Evolutionary conservation across 2,888 invertebrate genomes (phyloP).

Genomic region (Ommatoiulus sabulosus): DNA sequence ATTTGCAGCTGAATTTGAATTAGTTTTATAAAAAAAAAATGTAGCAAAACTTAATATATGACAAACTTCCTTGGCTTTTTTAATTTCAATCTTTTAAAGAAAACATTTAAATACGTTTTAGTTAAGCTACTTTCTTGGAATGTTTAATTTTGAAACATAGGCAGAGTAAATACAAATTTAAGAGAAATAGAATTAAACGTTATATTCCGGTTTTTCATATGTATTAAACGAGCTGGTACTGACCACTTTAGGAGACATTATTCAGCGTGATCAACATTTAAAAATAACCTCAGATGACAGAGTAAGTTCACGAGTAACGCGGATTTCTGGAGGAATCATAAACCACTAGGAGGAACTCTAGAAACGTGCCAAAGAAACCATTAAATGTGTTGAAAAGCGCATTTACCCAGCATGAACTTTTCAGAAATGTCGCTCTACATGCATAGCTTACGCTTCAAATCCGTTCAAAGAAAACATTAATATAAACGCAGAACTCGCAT

Average conservation of each 20-base stretch:
- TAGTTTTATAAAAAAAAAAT: no score
- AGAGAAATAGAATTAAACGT: neutral
- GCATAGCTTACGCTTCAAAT: neutral
- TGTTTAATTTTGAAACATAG: no score
- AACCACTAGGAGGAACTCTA: neutral
- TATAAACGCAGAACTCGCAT: neutral
- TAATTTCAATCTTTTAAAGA: no score
- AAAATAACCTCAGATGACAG: neutral
- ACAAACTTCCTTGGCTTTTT: no score
- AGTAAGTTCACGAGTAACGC: neutral
- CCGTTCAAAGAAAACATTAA: neutral
- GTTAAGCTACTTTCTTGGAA: no score
- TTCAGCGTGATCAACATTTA: neutral
- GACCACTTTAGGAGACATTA: no score
- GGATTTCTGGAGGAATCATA: neutral
- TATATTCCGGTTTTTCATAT: neutral
- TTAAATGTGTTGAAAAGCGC: neutral
- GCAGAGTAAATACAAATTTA: neutral
- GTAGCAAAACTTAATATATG: no score
- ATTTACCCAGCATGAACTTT: neutral
- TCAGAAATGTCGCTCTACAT: slow-evolving; percentile 1
- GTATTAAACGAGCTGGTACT: no score
- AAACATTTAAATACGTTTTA: no score
- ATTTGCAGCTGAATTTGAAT: no score
- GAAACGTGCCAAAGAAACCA: neutral